Base-by-base conservation (phyloP, 2,888 invertebrate genomes). In the Mellilla xanthometata region DNA sequence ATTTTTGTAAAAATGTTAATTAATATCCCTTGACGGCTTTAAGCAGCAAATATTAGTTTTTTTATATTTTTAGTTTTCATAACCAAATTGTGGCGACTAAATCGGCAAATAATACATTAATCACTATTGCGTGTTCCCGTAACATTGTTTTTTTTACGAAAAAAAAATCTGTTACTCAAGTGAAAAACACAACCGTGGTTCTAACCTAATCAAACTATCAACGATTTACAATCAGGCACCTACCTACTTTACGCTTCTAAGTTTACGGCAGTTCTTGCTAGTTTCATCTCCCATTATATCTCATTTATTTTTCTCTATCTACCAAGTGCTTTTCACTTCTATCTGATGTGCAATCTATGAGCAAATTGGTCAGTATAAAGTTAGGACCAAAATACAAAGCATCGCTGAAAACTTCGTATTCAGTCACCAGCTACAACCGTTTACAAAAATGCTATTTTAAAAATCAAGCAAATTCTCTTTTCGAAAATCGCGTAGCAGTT, bases 321-420 rank as follows among this genome's bases (percentile, higher is more conserved):
- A 83, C 44, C 62, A 60, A 58, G 84, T 84, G 84, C 73, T 62
- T 24, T 24, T 60, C 77, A 81, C 71, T 49, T 78, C 79, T 84
- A 77, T 60, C 58, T 61, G 68, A 72, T 65, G 83, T 85, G 85
- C 82, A 74, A 57, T 65, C 81, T 85, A 84, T 83, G 85, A 86
- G 85, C 83, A 80, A 81, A 72, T 75, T 69, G 75, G 70, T 65
- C 62, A 76, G 76, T 78, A 73, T 70, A 67, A 72, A 66, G 69
- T 67, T 74, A 79, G 75, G 81, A 83, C 82, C 86, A 69, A 74
- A 65, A 51, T 62, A 66, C 65, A 61, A 78, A 75, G 74, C 76
- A 59, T 74, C 69, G 69, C 65, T 65, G 60, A 60, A 65, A 58
- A 61, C 60, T 31, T 45, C 40, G 39, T 43, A 28, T 40, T 45